Conservation (phyloP, 1,140 invertebrate genomes). For the Aphis craccivora region DNA sequence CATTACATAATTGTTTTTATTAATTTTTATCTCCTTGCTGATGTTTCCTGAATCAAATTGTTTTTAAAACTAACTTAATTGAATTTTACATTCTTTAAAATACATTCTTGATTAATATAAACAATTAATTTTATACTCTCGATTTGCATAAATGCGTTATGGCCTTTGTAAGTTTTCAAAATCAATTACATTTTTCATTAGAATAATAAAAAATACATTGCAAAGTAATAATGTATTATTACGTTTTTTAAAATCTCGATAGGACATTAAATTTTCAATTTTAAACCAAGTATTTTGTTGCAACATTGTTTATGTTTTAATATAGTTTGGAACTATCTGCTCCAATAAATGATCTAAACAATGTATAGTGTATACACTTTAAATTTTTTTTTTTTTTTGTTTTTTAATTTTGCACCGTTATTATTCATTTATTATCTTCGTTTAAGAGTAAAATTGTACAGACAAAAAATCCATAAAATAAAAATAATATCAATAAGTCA, state of each 20-base stretch:
- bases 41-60: background rate
- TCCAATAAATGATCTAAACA: too few species aligned
- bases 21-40: background rate
- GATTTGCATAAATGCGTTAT: background rate
- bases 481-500: too few species aligned
- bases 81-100: background rate
- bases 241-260: background rate
- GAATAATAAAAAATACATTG: background rate
- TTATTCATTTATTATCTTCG: too few species aligned
- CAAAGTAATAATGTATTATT: background rate
- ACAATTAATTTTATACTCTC: background rate
- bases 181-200: background rate
- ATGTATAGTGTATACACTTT: too few species aligned
- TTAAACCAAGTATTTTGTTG: background rate
- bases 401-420: too few species aligned
- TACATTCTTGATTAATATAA: background rate
- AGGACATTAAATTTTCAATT: background rate
- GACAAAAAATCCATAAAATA: too few species aligned
- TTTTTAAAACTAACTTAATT: background rate
- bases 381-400: too few species aligned
- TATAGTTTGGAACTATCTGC: background rate
- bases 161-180: background rate
- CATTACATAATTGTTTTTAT: background rate
- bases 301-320: background rate
- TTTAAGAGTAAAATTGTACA: too few species aligned